Evolutionary conservation across 2,113 vertebrate genomes (phyloP).

Genomic region (Tapirus terrestris): DNA sequence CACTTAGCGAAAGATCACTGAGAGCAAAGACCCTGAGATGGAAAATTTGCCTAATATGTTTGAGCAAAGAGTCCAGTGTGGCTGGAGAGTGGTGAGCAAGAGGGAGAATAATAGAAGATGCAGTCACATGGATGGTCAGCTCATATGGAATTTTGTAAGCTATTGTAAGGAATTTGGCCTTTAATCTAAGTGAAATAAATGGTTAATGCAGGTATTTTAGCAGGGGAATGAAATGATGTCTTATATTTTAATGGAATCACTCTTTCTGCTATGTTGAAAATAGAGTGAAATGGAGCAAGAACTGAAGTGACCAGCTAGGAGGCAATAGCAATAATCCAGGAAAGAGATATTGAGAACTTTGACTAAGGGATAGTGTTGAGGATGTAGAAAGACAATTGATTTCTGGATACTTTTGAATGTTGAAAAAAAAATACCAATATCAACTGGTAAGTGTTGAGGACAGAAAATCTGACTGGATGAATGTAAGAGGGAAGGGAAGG

Average conservation of each 20-base stretch:
- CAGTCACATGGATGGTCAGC: neutral
- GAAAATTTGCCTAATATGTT: neutral
- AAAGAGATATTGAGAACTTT: neutral
- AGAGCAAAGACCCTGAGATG: neutral
- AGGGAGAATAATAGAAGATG: neutral
- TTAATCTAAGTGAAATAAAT: neutral
- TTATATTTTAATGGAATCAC: neutral
- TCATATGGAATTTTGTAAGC: neutral
- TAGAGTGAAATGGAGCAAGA: neutral
- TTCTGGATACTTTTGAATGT: neutral
- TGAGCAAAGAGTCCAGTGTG: neutral
- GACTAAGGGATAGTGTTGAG: fast-evolving
- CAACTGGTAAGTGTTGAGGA: neutral
- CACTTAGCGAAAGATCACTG: neutral
- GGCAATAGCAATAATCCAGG: neutral
- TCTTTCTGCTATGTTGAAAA: neutral
- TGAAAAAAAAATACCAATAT: too few relatives aligned
- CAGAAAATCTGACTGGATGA: neutral
- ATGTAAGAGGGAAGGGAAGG: neutral
- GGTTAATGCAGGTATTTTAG: neutral
- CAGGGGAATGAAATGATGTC: neutral
- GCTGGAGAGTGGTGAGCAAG: neutral
- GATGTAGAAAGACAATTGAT: neutral
- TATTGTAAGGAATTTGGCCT: neutral
- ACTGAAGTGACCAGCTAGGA: neutral